Evolutionary conservation across 2,113 vertebrate species (phyloP).

Genomic region (Entelurus aequoreus): DNA sequence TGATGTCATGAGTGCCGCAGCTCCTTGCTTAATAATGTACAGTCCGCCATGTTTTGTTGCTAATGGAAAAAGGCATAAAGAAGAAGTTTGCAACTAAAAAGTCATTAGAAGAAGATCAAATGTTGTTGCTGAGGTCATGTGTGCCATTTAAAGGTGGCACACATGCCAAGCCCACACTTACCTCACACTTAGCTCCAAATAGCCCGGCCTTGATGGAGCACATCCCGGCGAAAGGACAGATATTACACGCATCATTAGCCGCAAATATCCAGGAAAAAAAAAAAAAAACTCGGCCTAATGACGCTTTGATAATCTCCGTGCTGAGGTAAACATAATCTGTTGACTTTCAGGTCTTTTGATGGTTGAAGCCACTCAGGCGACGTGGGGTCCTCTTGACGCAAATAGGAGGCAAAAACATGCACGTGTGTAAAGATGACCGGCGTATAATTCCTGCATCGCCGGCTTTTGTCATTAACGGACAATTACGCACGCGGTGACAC

Average conservation of each 20-base stretch:
- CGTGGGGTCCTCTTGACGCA: too few species aligned
- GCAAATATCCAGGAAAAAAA: conserved; percentile 68
- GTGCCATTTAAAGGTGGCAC: conserved; percentile 37
- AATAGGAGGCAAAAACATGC: too few species aligned
- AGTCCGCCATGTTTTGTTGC: too few species aligned
- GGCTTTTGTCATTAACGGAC: too few species aligned
- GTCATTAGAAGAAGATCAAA: too few species aligned
- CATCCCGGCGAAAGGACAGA: conserved; percentile 58
- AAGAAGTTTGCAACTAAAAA: too few species aligned
- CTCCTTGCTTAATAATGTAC: too few species aligned
- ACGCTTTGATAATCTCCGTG: conserved; percentile 68
- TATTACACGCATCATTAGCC: conserved; percentile 88
- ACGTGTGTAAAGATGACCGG: too few species aligned
- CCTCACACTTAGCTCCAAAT: conserved; percentile 45
- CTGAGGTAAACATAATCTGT: conserved; percentile 81
- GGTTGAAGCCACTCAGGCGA: conserved; percentile 47
- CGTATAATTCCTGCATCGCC: too few species aligned
- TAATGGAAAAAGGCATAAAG: too few species aligned
- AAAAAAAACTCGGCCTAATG: conserved; percentile 63
- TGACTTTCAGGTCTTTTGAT: conserved; percentile 74
- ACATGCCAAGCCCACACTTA: conserved; percentile 2
- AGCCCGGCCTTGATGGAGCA: conserved; percentile 62
- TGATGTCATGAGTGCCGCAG: too few species aligned
- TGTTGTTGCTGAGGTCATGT: conserved; percentile 35
- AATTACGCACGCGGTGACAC: too few species aligned